phyloP scores from a whole-genome alignment of 2,888 invertebrate species.

The Netelia virgata region DNA sequence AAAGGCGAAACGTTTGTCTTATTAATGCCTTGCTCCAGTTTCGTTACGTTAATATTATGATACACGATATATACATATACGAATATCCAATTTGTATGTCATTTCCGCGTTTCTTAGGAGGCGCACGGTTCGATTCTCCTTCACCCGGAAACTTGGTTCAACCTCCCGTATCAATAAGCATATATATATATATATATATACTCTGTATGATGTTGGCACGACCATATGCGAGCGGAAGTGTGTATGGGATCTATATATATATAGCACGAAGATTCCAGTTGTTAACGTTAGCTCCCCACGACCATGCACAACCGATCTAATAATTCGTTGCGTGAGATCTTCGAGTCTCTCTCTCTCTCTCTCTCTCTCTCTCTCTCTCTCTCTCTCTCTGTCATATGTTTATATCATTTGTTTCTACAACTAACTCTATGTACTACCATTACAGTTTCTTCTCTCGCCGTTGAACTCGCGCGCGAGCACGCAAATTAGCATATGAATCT shows the following conservation, averaged over 20 bases:
- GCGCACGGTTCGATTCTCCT: neutral
- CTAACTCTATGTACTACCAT: slow-evolving; percentile 44
- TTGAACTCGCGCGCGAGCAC: slow-evolving; percentile 53
- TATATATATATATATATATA: slow-evolving; percentile 24
- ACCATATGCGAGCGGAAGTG: too few relatives aligned
- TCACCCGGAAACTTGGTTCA: slow-evolving; percentile 41
- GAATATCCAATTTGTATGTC: slow-evolving; percentile 32
- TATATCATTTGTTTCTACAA: slow-evolving; percentile 44
- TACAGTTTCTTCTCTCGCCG: slow-evolving; percentile 56
- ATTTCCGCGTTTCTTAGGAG: slow-evolving; percentile 36
- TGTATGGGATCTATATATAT: slow-evolving; percentile 1
- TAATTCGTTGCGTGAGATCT: slow-evolving; percentile 57
- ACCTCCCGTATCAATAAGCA: slow-evolving; percentile 28
- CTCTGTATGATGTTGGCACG: slow-evolving; percentile 22
- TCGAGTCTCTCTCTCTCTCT: slow-evolving; percentile 49
- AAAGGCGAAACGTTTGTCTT: neutral
- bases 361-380: neutral
- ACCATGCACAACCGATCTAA: slow-evolving; percentile 50
- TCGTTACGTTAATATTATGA: too few relatives aligned
- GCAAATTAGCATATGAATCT: slow-evolving; percentile 66
- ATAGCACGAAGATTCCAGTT: slow-evolving; percentile 52
- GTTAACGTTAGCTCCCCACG: slow-evolving; percentile 41
- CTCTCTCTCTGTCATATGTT: neutral
- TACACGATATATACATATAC: neutral
- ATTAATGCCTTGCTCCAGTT: too few relatives aligned